phyloP scores from a whole-genome alignment of 2,888 invertebrate genomes.

The Himalopsyche kuldschensis region DNA sequence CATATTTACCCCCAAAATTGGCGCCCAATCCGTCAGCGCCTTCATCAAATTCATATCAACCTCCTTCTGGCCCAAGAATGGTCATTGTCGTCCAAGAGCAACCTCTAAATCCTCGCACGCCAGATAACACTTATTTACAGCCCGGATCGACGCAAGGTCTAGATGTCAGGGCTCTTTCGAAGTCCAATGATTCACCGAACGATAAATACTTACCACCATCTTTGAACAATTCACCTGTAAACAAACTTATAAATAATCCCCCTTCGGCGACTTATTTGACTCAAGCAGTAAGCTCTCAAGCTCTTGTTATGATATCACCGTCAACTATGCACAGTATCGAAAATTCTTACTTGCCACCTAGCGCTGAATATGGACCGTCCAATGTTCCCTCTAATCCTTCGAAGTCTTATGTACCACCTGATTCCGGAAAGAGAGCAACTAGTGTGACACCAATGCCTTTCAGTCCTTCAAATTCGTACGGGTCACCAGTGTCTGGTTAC shows the following conservation, averaged over 20 bases:
- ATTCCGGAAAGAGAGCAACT: not conserved
- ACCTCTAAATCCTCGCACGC: not conserved
- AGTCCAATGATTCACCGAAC: not conserved
- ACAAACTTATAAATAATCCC: not conserved
- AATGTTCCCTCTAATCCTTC: not conserved
- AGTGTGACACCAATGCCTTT: not conserved
- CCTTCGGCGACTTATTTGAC: not conserved
- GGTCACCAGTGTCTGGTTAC: not conserved
- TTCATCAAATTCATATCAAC: constrained; percentile 1
- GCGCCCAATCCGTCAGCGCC: not conserved
- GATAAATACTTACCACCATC: constrained; percentile 6
- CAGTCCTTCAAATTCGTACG: not conserved
- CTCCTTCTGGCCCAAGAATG: not conserved
- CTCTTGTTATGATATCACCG: not conserved
- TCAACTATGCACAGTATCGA: not conserved
- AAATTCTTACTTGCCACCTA: constrained; percentile 20
- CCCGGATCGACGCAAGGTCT: not conserved
- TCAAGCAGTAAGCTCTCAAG: not conserved
- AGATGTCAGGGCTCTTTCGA: not conserved
- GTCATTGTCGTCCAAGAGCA: constrained; percentile 6
- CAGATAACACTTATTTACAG: constrained; percentile 8
- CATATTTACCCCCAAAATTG: constrained; percentile 23
- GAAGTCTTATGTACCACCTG: not conserved
- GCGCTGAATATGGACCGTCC: not conserved
- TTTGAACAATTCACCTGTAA: not conserved